Evolutionary conservation across 2,888 invertebrate genomes (phyloP).

Genomic region (Dendrolimus pini): DNA sequence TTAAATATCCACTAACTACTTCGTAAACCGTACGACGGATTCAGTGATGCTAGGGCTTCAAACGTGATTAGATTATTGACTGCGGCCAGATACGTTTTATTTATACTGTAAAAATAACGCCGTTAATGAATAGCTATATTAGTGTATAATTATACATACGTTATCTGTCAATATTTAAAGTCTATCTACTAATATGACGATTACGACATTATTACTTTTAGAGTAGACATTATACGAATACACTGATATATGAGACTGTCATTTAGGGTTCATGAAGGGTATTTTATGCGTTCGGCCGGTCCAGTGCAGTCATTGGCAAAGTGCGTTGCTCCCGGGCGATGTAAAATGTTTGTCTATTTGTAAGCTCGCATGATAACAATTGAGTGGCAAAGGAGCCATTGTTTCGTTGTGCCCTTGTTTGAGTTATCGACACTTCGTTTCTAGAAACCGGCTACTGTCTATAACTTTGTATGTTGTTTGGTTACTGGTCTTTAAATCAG

Average conservation of each 20-base stretch:
- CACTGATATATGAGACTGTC: neutral
- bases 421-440: neutral
- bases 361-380: conserved; percentile 43
- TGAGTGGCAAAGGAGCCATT: conserved; percentile 13
- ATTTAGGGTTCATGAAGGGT: neutral
- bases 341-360: conserved; percentile 42
- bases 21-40: too few relatives aligned
- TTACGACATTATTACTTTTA: neutral
- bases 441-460: neutral
- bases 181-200: neutral
- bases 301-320: conserved; percentile 7
- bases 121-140: too few relatives aligned
- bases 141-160: too few relatives aligned
- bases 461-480: too few relatives aligned
- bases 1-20: too few relatives aligned
- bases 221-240: neutral
- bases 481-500: too few relatives aligned
- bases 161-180: too few relatives aligned
- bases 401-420: neutral
- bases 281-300: conserved; percentile 7
- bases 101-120: too few relatives aligned
- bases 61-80: too few relatives aligned
- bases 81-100: too few relatives aligned
- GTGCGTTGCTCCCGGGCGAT: conserved; percentile 47
- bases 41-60: too few relatives aligned